Conservation (phyloP, 1,140 invertebrate species). For the Lordiphosa collinella region DNA sequence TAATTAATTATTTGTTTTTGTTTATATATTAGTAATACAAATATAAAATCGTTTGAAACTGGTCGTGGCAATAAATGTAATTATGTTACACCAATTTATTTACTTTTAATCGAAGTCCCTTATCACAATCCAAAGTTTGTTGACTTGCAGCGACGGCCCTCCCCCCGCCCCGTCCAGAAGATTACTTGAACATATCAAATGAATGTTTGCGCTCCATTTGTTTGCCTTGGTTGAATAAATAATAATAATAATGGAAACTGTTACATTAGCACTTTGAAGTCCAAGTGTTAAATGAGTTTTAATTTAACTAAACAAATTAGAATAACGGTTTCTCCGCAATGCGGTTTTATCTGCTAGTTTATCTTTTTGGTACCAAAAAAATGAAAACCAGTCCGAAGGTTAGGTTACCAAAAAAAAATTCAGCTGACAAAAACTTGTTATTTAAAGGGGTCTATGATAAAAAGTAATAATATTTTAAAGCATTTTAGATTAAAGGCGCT, state of each 20-base stretch:
- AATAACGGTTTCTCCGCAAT: neutral
- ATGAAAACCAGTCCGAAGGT: neutral
- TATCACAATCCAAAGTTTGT: slow-evolving; percentile 33
- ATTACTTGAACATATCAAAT: slow-evolving; percentile 36
- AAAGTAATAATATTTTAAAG: slow-evolving; percentile 10
- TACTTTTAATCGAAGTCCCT: slow-evolving; percentile 4
- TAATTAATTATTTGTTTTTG: slow-evolving; percentile 7
- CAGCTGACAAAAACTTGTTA: neutral
- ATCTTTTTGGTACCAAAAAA: too few species aligned
- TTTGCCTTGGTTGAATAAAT: slow-evolving; percentile 23
- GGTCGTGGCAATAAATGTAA: slow-evolving; percentile 3
- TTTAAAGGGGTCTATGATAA: slow-evolving; percentile 13
- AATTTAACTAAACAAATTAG: neutral
- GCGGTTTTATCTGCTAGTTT: too few species aligned
- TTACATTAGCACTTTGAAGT: slow-evolving; percentile 34
- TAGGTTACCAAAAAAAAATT: slow-evolving; percentile 6
- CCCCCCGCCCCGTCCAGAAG: slow-evolving; percentile 10
- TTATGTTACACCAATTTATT: slow-evolving; percentile 9
- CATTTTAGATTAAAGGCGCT: slow-evolving; percentile 26
- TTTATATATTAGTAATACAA: slow-evolving; percentile 1
- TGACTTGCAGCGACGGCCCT: slow-evolving; percentile 27
- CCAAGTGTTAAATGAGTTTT: slow-evolving; percentile 19
- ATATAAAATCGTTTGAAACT: slow-evolving; percentile 27
- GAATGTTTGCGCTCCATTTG: slow-evolving; percentile 9
- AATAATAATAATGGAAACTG: slow-evolving; percentile 11